Percentiles rank a stretch among this genome's conserved stretches.
Conservation (phyloP, 1,140 invertebrate genomes). For the Drosophila tropicalis region DNA sequence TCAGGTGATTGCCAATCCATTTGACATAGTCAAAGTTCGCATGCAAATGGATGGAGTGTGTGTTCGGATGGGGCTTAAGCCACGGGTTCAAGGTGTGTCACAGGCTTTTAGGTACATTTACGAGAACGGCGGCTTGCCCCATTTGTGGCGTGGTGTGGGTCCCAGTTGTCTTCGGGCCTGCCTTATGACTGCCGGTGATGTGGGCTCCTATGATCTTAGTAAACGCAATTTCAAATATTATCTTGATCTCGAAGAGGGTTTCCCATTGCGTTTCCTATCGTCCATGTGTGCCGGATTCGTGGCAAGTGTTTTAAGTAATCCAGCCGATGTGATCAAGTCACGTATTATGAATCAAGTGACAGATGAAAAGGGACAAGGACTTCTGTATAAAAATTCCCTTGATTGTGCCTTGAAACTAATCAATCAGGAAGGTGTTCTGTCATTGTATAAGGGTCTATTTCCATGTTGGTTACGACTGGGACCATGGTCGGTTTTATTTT, state of each 20-base stretch:
- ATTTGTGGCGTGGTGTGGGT: conserved; percentile 40
- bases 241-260: conserved; percentile 39
- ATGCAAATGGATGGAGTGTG: conserved; percentile 53
- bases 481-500: conserved; percentile 63
- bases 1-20: conserved; percentile 52
- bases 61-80: conserved; percentile 8
- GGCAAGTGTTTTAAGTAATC: conserved; percentile 53
- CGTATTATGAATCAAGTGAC: conserved; percentile 58
- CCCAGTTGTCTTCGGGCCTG: conserved; percentile 56
- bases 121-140: conserved; percentile 8
- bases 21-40: conserved; percentile 59
- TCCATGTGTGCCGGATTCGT: conserved; percentile 49
- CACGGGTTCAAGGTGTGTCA: conserved; percentile 19
- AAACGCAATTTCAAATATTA: conserved; percentile 47
- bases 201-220: conserved; percentile 57
- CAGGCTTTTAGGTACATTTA: conserved; percentile 39
- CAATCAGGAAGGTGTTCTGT: conserved; percentile 34
- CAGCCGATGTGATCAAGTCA: conserved; percentile 59
- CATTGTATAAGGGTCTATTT: conserved; percentile 56
- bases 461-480: conserved; percentile 58
- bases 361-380: conserved; percentile 13
- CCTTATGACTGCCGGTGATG: conserved; percentile 61
- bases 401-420: conserved; percentile 41
- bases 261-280: conserved; percentile 28
- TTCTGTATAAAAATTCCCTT: conserved; percentile 39